Conservation (phyloP, 2,797 vertebrate genomes). For the Carduelis carduelis region DNA sequence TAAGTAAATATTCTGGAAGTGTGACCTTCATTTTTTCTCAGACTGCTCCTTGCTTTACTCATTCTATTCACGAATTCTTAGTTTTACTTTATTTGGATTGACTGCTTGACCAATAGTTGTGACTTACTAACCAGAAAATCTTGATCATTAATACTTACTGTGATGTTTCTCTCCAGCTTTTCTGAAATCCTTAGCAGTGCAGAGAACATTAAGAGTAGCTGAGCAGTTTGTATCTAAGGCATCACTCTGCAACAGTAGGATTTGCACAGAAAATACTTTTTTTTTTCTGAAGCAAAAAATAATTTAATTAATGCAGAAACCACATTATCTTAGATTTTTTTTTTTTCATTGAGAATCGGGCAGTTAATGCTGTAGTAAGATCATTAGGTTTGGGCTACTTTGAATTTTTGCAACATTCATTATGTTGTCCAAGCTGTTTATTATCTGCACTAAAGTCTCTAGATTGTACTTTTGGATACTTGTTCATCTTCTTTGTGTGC, state of each 20-base stretch:
- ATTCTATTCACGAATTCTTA: neutral
- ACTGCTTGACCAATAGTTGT: conserved; percentile 40
- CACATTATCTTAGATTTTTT: neutral
- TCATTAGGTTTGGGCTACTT: neutral
- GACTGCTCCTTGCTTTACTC: conserved; percentile 16
- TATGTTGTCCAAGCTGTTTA: neutral
- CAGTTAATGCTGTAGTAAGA: neutral
- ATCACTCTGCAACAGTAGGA: conserved; percentile 28
- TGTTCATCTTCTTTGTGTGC: neutral
- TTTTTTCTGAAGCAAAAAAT: conserved; percentile 57
- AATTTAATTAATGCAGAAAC: neutral
- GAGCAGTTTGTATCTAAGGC: conserved; percentile 38
- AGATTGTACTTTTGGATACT: neutral
- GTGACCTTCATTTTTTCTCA: neutral
- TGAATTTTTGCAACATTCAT: neutral
- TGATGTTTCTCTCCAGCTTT: conserved; percentile 22
- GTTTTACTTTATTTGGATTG: conserved; percentile 36
- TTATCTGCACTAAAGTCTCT: neutral
- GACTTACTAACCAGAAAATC: conserved; percentile 59
- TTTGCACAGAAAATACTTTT: conserved; percentile 19
- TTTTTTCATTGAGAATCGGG: neutral
- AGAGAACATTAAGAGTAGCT: conserved; percentile 45
- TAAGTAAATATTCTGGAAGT: neutral
- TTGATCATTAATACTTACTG: conserved; percentile 52
- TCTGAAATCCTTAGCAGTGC: conserved; percentile 9